Evolutionary conservation across 2,113 vertebrate genomes (phyloP).

Genomic region (Edolisoma coerulescens): DNA sequence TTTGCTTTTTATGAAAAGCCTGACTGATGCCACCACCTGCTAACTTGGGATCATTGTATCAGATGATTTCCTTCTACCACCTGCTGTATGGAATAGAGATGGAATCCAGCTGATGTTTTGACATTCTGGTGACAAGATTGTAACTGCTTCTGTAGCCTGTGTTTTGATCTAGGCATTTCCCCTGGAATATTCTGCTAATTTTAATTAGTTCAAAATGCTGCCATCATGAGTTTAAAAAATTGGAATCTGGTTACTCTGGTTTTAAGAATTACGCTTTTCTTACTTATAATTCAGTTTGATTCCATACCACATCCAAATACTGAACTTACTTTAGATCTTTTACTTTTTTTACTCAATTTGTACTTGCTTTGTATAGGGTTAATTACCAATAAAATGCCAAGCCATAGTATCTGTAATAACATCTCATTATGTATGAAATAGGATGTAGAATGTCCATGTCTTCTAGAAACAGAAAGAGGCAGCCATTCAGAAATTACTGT

Average conservation of each 20-base stretch:
- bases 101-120: conserved; percentile 10
- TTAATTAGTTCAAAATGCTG: neutral
- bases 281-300: neutral
- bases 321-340: neutral
- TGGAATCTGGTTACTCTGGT: neutral
- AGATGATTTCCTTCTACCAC: conserved; percentile 16
- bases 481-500: neutral
- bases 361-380: neutral
- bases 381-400: neutral
- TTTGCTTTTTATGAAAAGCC: neutral
- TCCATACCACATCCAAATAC: neutral
- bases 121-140: neutral
- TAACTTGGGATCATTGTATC: neutral
- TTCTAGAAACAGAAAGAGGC: neutral
- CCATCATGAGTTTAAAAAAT: neutral
- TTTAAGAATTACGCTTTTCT: neutral
- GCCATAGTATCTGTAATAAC: neutral
- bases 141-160: neutral
- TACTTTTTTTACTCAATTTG: neutral
- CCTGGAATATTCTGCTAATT: neutral
- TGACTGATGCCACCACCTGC: conserved; percentile 34
- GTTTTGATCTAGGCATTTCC: neutral
- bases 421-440: neutral
- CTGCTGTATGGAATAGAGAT: neutral
- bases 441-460: neutral